These are phyloP conservation scores for Grammomys surdaster DNA, from an alignment of 2,113 vertebrate genomes.

Conservation along the genomic window DNA sequence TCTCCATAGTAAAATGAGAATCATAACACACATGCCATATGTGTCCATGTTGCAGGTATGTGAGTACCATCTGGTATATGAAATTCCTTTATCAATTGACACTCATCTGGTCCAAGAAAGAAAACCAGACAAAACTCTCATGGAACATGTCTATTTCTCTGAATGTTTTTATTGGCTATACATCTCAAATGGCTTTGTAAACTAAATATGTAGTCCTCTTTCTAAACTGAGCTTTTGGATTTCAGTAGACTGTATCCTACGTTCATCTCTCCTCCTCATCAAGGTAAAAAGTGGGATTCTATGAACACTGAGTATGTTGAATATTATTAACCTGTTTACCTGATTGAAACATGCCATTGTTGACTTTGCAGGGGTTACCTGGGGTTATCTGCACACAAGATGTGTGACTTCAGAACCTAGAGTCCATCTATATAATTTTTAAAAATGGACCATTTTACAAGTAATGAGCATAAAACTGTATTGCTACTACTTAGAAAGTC, in stretches of 20 bases:
- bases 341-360: not conserved
- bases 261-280: not conserved
- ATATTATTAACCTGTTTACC: conserved; percentile 54
- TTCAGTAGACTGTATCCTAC: not conserved
- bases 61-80: not conserved
- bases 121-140: not conserved
- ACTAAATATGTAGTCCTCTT: not conserved
- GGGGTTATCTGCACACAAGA: conserved; percentile 21
- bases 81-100: not conserved
- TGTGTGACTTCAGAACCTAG: conserved; percentile 45
- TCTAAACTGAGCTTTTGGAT: conserved; percentile 40
- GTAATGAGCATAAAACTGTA: not conserved
- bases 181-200: not conserved
- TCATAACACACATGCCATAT: not conserved
- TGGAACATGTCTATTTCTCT: not conserved
- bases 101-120: not conserved
- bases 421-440: conserved; percentile 32
- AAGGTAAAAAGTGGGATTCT: not conserved
- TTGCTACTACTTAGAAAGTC: conserved; percentile 17
- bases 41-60: not conserved
- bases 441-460: conserved; percentile 7
- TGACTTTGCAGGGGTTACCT: conserved; percentile 24
- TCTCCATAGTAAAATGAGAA: not conserved
- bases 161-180: not conserved
- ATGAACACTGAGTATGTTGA: not conserved